Evolutionary conservation across 2,888 invertebrate species (phyloP).

Genomic region (Hypercompe scribonia): DNA sequence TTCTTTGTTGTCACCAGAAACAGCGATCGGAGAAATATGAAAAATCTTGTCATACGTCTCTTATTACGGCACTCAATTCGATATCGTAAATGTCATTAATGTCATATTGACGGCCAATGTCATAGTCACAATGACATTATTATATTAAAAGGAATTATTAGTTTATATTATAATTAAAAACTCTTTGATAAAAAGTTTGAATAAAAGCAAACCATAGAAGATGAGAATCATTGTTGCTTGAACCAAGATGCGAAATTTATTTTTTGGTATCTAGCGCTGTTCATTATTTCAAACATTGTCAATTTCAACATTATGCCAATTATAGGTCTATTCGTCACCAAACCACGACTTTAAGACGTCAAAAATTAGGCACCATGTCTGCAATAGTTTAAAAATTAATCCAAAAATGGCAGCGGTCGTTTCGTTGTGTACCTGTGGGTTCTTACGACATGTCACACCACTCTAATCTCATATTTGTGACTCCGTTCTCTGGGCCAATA

Average conservation of each 20-base stretch:
- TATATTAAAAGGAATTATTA: no score
- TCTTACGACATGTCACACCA: conserved; percentile 45
- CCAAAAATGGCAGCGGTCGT: conserved; percentile 62
- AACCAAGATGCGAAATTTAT: background rate
- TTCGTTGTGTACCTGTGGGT: conserved; percentile 64
- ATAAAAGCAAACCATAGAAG: background rate
- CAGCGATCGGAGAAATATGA: background rate
- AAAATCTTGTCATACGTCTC: background rate
- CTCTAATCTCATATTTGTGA: conserved; percentile 50
- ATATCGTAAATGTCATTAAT: background rate
- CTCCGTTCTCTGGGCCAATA: conserved; percentile 49
- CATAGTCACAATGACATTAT: background rate
- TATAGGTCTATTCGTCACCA: conserved; percentile 18
- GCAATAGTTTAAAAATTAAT: conserved; percentile 54
- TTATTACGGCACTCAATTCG: background rate
- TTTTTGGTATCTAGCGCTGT: conserved; percentile 17
- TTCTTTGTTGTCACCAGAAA: conserved; percentile 2
- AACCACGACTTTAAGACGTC: conserved; percentile 52
- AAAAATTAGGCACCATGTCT: conserved; percentile 70
- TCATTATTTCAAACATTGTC: background rate
- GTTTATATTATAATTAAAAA: no score
- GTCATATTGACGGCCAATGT: background rate
- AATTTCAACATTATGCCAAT: background rate
- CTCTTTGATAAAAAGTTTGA: background rate
- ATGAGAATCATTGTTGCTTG: background rate